Conservation (phyloP, 2,113 vertebrate species). For the Hydropotes inermis region DNA sequence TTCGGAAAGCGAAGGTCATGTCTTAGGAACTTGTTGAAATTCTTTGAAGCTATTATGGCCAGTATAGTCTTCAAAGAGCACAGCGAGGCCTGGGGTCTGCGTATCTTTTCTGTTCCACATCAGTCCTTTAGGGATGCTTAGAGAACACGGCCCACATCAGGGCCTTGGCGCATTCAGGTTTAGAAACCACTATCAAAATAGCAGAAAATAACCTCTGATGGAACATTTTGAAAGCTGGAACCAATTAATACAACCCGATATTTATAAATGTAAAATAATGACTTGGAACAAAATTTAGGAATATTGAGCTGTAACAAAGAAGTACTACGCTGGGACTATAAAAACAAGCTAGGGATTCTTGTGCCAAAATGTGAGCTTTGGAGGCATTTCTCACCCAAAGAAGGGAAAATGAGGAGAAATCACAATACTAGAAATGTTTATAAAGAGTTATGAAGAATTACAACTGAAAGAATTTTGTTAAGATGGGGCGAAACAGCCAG, state of each 20-base stretch:
- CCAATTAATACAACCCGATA: slow-evolving; percentile 73
- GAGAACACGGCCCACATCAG: neutral
- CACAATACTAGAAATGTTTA: neutral
- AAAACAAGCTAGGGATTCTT: slow-evolving; percentile 30
- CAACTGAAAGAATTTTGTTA: neutral
- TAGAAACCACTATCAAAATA: slow-evolving; percentile 65
- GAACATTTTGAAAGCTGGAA: slow-evolving; percentile 72
- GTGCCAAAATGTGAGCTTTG: neutral
- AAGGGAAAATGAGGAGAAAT: slow-evolving; percentile 12
- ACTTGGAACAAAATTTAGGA: slow-evolving; percentile 61
- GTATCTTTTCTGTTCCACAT: neutral
- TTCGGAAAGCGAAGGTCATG: slow-evolving; percentile 71
- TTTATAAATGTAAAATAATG: slow-evolving; percentile 70
- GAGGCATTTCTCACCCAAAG: slow-evolving; percentile 5
- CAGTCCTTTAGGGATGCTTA: slow-evolving; percentile 38
- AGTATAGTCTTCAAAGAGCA: slow-evolving; percentile 49
- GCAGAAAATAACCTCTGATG: slow-evolving; percentile 50
- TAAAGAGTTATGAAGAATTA: neutral
- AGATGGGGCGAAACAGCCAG: neutral
- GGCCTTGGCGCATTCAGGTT: neutral
- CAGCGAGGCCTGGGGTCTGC: neutral
- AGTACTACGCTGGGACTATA: slow-evolving; percentile 35
- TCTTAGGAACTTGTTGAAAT: slow-evolving; percentile 76
- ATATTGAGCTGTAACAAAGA: slow-evolving; percentile 58
- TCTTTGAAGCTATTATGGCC: slow-evolving; percentile 71